Percentiles rank a stretch among this genome's conserved stretches.
These are phyloP conservation scores for Rhincodon typus DNA, from an alignment of 2,797 vertebrate genomes.

Conservation along the genomic window DNA sequence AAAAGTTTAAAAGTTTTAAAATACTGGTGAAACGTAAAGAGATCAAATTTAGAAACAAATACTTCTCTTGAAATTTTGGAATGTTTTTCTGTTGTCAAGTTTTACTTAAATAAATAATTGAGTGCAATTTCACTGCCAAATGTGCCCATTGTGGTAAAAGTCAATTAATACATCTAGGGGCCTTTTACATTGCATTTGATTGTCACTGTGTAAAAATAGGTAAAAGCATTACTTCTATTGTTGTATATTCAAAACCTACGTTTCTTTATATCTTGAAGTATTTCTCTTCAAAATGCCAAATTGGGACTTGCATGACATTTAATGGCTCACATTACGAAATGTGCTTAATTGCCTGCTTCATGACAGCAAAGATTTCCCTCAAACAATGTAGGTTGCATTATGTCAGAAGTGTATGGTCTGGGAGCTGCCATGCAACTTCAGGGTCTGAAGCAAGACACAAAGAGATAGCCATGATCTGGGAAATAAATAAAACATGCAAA, in stretches of 20 bases:
- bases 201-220: neutral
- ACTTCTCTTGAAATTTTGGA: neutral
- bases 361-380: conserved; percentile 3
- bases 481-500: conserved; percentile 70
- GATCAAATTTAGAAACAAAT: neutral
- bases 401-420: conserved; percentile 47
- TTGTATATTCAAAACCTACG: neutral
- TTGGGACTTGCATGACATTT: neutral
- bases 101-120: neutral
- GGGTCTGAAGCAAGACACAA: conserved; percentile 50
- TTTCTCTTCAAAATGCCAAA: conserved; percentile 24
- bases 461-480: conserved; percentile 57
- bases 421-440: conserved; percentile 47
- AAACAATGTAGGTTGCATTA: conserved; percentile 11
- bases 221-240: neutral
- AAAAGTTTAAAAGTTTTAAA: conserved; percentile 1
- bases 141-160: neutral
- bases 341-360: conserved; percentile 34
- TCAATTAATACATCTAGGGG: neutral
- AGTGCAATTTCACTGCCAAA: neutral
- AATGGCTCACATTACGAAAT: conserved; percentile 28
- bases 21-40: neutral
- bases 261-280: conserved; percentile 15
- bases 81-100: neutral
- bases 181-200: neutral